A percentile compares a stretch with the other conserved stretches of the same genome.
These are phyloP conservation scores for Dolichallabes microphthalmus DNA, from an alignment of 2,113 vertebrate genomes.

Conservation along the genomic window DNA sequence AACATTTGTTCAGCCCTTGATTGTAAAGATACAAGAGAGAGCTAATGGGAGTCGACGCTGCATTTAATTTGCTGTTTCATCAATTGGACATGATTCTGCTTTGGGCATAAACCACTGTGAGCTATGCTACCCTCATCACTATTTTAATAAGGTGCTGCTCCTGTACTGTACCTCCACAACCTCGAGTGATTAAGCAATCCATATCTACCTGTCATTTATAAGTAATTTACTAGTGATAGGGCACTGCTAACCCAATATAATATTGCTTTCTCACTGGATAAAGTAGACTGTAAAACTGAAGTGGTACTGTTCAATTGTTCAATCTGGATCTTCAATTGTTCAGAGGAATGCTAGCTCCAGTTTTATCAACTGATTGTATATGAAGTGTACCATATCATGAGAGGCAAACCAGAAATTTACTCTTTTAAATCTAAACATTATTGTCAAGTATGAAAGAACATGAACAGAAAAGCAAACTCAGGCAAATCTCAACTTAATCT, in stretches of 20 bases:
- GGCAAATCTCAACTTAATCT: too few species aligned
- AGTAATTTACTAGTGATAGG: slow-evolving; percentile 48
- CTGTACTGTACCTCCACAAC: slow-evolving; percentile 41
- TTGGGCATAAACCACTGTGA: slow-evolving; percentile 24
- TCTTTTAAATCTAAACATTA: neutral
- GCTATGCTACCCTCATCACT: slow-evolving; percentile 45
- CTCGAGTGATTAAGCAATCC: slow-evolving; percentile 29
- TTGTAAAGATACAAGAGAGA: slow-evolving; percentile 29
- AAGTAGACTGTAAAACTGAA: slow-evolving; percentile 48
- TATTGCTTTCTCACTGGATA: slow-evolving; percentile 25
- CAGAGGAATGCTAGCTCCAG: neutral
- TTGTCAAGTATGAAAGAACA: neutral
- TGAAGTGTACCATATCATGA: neutral
- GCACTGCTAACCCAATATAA: slow-evolving; percentile 26
- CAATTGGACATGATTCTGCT: slow-evolving; percentile 40
- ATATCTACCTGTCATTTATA: slow-evolving; percentile 43
- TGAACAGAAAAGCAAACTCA: neutral
- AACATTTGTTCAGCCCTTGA: slow-evolving; percentile 32
- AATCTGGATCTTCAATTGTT: slow-evolving; percentile 3
- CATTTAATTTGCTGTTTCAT: slow-evolving; percentile 53
- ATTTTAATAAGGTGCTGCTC: slow-evolving; percentile 44
- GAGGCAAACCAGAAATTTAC: neutral
- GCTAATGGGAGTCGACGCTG: slow-evolving; percentile 36
- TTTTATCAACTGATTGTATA: neutral
- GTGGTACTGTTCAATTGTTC: slow-evolving; percentile 19